Evolutionary conservation across 1,140 invertebrate species (phyloP).

Genomic region (Plodia interpunctella): DNA sequence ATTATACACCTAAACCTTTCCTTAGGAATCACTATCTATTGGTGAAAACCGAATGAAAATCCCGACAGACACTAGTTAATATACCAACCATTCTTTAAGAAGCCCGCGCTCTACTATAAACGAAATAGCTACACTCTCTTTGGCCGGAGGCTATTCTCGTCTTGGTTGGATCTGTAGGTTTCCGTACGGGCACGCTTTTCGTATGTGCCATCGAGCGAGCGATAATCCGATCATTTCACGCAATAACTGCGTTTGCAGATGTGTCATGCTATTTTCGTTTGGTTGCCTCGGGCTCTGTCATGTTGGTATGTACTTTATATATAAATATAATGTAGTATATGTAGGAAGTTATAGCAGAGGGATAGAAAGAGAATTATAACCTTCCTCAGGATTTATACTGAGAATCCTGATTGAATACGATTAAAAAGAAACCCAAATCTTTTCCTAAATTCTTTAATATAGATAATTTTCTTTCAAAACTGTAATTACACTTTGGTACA

Average conservation of each 20-base stretch:
- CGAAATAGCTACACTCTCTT: neutral
- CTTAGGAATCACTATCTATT: too few species aligned
- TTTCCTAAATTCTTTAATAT: slow-evolving; percentile 30
- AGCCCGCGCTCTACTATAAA: neutral
- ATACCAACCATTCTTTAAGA: neutral
- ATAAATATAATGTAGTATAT: too few species aligned
- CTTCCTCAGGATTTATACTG: too few species aligned
- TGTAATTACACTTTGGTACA: slow-evolving; percentile 48
- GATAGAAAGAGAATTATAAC: too few species aligned
- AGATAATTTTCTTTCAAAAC: slow-evolving; percentile 35
- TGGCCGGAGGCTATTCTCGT: neutral
- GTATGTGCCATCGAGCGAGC: neutral
- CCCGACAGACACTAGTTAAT: too few species aligned
- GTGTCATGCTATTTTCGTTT: neutral
- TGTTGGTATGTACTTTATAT: neutral
- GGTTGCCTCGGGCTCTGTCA: slow-evolving; percentile 30
- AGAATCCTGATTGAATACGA: too few species aligned
- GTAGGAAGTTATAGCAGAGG: too few species aligned
- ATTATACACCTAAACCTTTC: too few species aligned
- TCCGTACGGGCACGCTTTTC: neutral
- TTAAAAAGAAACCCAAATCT: slow-evolving; percentile 11
- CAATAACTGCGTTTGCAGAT: neutral
- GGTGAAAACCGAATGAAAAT: too few species aligned
- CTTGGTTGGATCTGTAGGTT: slow-evolving; percentile 1
- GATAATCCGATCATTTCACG: neutral